phyloP scores from a whole-genome alignment of 1,140 invertebrate genomes.

The Drosophila micromelanica region DNA sequence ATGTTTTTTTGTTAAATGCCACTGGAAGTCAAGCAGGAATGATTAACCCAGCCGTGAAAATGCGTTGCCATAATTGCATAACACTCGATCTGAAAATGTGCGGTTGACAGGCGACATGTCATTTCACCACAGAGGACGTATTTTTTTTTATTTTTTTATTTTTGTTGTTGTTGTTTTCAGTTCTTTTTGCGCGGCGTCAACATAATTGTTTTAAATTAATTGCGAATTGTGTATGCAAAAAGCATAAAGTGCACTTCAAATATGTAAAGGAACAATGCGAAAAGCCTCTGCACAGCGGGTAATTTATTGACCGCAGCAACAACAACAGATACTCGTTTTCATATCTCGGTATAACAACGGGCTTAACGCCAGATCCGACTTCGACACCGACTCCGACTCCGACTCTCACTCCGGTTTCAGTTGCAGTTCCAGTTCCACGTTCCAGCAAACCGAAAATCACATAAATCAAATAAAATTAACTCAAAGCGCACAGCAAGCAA shows the following conservation, averaged over 20 bases:
- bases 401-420: background rate
- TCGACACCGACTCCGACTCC: constrained; percentile 1
- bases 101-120: constrained; percentile 77
- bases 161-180: constrained; percentile 16
- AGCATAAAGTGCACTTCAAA: constrained; percentile 77
- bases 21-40: constrained; percentile 50
- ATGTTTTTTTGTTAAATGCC: constrained; percentile 15
- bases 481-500: constrained; percentile 49
- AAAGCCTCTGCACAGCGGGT: constrained; percentile 69
- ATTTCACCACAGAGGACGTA: constrained; percentile 59
- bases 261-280: constrained; percentile 66
- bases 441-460: constrained; percentile 35
- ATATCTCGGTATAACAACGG: constrained; percentile 25
- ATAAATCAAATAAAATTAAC: constrained; percentile 80
- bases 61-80: constrained; percentile 60
- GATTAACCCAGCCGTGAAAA: constrained; percentile 40
- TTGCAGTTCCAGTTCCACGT: constrained; percentile 12
- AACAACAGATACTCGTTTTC: constrained; percentile 27
- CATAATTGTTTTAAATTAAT: constrained; percentile 81
- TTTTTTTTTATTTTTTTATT: constrained; percentile 28
- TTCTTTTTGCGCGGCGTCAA: constrained; percentile 48
- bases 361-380: constrained; percentile 35
- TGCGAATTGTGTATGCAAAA: constrained; percentile 73
- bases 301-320: constrained; percentile 74
- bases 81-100: constrained; percentile 60